Percentiles rank a stretch among this genome's conserved stretches.
Evolutionary conservation across 2,113 vertebrate genomes (phyloP).

Genomic region (Gambusia affinis): DNA sequence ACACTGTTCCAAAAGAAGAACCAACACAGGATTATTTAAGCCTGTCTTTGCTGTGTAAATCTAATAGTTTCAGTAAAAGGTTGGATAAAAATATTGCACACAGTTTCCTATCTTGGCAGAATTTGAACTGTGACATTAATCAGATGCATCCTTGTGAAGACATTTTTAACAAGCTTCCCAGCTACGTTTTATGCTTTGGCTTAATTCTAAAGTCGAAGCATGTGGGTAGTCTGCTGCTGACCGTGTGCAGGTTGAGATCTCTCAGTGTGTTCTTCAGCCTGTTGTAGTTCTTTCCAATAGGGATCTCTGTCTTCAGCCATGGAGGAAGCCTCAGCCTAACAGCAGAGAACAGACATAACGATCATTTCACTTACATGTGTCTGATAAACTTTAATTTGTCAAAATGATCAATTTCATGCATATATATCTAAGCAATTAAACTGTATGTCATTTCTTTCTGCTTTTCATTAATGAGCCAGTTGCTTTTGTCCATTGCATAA

Average conservation of each 20-base stretch:
- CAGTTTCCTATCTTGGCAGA: neutral
- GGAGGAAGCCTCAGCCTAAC: constrained; percentile 91
- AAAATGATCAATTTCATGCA: no score
- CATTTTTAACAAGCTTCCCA: neutral
- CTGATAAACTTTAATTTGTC: neutral
- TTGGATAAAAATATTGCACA: neutral
- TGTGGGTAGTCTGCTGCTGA: constrained; percentile 65
- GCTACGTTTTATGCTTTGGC: neutral
- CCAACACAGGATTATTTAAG: neutral
- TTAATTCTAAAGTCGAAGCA: neutral
- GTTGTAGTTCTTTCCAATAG: constrained; percentile 96
- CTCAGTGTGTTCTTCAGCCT: constrained; percentile 91
- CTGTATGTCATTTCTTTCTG: no score
- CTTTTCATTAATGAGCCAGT: no score
- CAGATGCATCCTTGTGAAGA: neutral
- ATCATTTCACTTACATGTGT: neutral
- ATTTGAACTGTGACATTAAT: neutral
- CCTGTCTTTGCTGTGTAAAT: neutral
- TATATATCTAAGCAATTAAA: no score
- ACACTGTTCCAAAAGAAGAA: neutral
- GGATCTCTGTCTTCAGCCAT: constrained; percentile 96
- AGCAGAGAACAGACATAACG: neutral
- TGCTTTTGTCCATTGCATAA: no score
- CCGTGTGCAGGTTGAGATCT: constrained; percentile 94
- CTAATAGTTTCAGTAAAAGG: neutral